Evolutionary conservation across 2,888 invertebrate species (phyloP), one percentile per base, ranked within the genome.

Genomic region (Poecilus cupreus): DNA sequence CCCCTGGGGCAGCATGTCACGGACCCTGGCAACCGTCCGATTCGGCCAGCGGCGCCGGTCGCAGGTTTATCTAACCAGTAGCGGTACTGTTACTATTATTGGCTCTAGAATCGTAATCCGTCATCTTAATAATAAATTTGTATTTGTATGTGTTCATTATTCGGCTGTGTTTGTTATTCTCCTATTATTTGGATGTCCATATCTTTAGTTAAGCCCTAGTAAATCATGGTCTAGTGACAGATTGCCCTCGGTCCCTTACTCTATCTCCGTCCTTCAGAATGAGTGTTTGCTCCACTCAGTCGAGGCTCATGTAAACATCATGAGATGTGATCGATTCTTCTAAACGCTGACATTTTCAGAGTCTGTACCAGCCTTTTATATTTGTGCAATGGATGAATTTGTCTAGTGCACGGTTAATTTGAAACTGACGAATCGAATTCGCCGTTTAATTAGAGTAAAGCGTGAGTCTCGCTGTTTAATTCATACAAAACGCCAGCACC

Each of bases 381-480:
- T 68, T 37, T 32, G 64, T 26, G 22, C 51, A 74, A 4, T 16
- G 22, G 74, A 51, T 51, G 46, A 32, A 72, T 32, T 49, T 51
- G 74, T 74, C 20, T 26, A 51, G 18, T 24, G 72, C 72, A 79
- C 68, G 26, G 64, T 51, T 49, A 68, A 70, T 79, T 79, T 57
- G 49, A 37, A 72, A 46, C 22, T 46, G 72, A 72, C 46, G 18
- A 72, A 72, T 72, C 46, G 72, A 49, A 79, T 51, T 79, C 79
- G 49, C 49, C 18, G 79, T 68, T 79, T 79, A 79, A 70, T 70
- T 79, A 79, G 51, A 79, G 64, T 37, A 37, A 60, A 24, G 51
- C 37, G 79, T 79, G 68, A 22, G 43, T 39, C 54, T 77, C 76
- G 37, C 77, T 54, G 57, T 57, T 37, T 57, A 75, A 49, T 75